Evolutionary conservation across 2,113 vertebrate species (phyloP).

Genomic region (Protobothrops flavoviridis): DNA sequence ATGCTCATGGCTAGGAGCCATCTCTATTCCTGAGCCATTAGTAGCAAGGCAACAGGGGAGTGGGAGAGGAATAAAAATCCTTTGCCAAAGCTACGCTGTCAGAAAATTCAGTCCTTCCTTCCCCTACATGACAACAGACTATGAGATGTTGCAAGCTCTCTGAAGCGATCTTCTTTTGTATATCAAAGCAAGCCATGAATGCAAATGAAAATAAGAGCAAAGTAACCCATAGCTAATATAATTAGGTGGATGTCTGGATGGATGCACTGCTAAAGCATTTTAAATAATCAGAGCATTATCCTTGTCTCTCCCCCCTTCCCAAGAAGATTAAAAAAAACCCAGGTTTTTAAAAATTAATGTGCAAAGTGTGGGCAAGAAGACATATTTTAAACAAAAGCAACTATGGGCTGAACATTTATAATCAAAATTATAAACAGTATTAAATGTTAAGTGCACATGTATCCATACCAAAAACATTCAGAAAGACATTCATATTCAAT

Average conservation of each 20-base stretch:
- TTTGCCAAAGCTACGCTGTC: background rate
- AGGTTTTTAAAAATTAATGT: background rate
- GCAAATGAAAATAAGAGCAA: background rate
- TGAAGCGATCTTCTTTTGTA: background rate
- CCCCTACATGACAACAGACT: background rate
- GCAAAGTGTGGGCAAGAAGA: background rate
- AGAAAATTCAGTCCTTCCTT: background rate
- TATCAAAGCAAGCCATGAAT: background rate
- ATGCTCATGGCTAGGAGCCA: background rate
- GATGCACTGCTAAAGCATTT: background rate
- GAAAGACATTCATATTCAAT: background rate
- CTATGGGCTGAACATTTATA: background rate
- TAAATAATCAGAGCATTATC: background rate
- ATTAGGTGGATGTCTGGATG: background rate
- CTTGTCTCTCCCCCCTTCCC: background rate
- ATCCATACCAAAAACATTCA: background rate
- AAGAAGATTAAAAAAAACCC: background rate
- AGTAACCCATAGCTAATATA: background rate
- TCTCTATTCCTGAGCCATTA: background rate
- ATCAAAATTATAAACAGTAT: background rate
- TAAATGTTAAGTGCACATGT: background rate
- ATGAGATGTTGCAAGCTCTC: background rate
- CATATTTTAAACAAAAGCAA: background rate
- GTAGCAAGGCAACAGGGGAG: background rate
- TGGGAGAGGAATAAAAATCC: background rate